Percentiles rank a stretch among this genome's conserved stretches.
phyloP scores from a whole-genome alignment of 2,888 invertebrate genomes.

The Pemphredon lugubris region DNA sequence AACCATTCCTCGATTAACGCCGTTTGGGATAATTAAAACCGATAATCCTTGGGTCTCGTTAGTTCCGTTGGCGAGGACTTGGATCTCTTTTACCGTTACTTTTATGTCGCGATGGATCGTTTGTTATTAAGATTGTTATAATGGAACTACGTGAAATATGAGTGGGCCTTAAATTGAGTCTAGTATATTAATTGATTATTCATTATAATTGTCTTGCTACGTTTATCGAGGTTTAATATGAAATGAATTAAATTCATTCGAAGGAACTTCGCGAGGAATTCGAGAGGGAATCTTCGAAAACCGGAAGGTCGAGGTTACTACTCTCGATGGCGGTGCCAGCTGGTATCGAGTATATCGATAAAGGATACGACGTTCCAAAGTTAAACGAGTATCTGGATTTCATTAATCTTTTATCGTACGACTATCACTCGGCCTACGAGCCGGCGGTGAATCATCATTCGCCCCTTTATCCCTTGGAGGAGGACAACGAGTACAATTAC shows the following conservation, averaged over 20 bases:
- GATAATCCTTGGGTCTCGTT: too few relatives aligned
- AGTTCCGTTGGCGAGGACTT: too few relatives aligned
- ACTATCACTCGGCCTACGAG: conserved; percentile 96
- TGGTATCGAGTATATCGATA: conserved; percentile 95
- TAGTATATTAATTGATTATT: too few relatives aligned
- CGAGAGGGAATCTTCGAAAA: conserved; percentile 91
- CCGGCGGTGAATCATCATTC: conserved; percentile 96
- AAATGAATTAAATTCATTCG: too few relatives aligned
- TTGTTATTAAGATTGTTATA: neutral
- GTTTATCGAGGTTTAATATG: too few relatives aligned
- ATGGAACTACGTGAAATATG: too few relatives aligned
- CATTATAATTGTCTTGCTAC: too few relatives aligned
- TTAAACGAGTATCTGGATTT: conserved; percentile 95
- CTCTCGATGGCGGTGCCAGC: conserved; percentile 97
- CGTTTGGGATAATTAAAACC: neutral
- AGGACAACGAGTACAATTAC: conserved; percentile 93
- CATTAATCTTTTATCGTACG: conserved; percentile 95
- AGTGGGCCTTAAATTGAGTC: too few relatives aligned
- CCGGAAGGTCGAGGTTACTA: conserved; percentile 89
- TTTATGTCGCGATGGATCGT: neutral
- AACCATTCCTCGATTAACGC: neutral
- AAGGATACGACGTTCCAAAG: conserved; percentile 94
- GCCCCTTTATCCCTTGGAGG: conserved; percentile 91
- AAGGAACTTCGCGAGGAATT: conserved; percentile 94
- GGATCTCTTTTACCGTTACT: too few relatives aligned